Conservation (phyloP, 2,797 vertebrate genomes). For the Mus minutoides region DNA sequence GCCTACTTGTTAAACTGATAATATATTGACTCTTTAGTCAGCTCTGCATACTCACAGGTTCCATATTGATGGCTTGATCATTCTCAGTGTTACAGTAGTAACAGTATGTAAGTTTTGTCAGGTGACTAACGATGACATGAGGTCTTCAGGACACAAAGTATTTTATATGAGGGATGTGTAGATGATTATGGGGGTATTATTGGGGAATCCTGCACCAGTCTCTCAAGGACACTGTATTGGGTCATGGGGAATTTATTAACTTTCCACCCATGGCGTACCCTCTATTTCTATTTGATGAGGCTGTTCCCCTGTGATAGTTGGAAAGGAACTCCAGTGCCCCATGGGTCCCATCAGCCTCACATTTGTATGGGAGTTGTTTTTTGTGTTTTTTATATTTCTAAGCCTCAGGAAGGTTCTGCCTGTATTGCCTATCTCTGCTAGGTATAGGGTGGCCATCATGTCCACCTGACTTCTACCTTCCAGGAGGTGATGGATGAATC, state of each 20-base stretch:
- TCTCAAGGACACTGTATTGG: background rate
- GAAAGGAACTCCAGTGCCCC: accelerated
- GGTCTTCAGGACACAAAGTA: background rate
- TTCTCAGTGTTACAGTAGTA: background rate
- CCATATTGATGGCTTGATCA: no score
- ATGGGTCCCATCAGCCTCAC: background rate
- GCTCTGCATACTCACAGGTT: background rate
- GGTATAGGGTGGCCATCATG: background rate
- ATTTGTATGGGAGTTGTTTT: background rate
- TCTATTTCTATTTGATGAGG: background rate
- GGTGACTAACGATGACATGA: background rate
- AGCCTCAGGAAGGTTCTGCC: background rate
- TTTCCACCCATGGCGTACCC: background rate
- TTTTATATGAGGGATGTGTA: background rate
- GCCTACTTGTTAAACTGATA: background rate
- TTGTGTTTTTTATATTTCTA: background rate
- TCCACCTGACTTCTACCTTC: background rate
- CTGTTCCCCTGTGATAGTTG: background rate
- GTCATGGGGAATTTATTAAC: slow-evolving; percentile 12
- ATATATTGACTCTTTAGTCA: background rate
- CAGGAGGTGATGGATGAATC: slow-evolving; percentile 12
- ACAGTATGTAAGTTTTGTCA: background rate
- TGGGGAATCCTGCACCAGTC: background rate
- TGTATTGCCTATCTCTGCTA: background rate
- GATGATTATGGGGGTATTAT: background rate